A percentile compares a stretch with the other conserved stretches of the same genome.
Conservation (phyloP, 2,113 vertebrate species). For the Acanthisitta chloris region DNA sequence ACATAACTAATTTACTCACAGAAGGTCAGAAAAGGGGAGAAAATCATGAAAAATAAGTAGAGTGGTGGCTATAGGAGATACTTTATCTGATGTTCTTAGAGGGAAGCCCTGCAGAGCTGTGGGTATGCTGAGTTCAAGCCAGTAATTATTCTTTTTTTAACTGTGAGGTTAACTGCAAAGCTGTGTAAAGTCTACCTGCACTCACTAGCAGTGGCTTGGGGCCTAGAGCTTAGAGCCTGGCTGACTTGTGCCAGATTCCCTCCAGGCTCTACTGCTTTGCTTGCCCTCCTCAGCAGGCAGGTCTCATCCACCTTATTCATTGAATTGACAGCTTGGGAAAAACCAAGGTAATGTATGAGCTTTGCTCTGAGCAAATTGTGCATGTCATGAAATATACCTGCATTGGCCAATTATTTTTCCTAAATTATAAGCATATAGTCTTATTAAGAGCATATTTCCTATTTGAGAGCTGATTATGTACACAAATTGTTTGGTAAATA, state of each 20-base stretch:
- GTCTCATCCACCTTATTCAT: not conserved
- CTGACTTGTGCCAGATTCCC: not conserved
- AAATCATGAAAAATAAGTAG: not conserved
- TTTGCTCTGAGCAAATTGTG: not conserved
- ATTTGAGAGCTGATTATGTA: not conserved
- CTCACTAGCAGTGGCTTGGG: not conserved
- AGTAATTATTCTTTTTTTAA: not conserved
- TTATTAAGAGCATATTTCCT: not conserved
- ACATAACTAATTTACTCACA: not conserved
- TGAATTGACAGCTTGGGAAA: not conserved
- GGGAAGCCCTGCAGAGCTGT: not conserved
- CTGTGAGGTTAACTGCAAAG: not conserved
- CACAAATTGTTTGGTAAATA: not conserved
- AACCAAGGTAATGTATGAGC: fast-evolving
- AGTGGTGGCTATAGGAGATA: not conserved
- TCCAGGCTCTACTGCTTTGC: not conserved
- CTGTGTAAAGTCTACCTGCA: not conserved
- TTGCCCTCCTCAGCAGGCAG: not conserved
- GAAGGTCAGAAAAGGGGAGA: not conserved
- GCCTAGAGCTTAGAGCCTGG: not conserved
- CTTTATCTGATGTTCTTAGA: not conserved
- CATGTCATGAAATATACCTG: fast-evolving
- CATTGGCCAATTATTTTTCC: not conserved
- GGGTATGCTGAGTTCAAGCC: not conserved
- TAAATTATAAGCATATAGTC: not conserved